A percentile compares a stretch with the other conserved stretches of the same genome.
Evolutionary conservation across 2,797 vertebrate genomes (phyloP).

Genomic region (Siniperca undulata): DNA sequence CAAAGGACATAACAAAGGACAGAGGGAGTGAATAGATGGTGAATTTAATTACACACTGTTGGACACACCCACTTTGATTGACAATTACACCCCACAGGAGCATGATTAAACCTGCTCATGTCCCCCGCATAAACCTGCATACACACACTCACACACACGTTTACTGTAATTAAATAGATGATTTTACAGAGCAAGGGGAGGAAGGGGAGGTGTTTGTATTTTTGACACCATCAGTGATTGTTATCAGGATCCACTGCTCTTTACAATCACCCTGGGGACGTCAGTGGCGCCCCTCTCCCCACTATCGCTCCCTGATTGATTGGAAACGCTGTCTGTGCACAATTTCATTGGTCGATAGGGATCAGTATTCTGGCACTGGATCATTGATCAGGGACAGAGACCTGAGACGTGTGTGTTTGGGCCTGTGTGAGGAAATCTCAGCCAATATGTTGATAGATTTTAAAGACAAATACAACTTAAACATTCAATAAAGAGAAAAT

Average conservation of each 20-base stretch:
- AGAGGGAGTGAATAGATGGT: slow-evolving; percentile 52
- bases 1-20: slow-evolving; percentile 71
- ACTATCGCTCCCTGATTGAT: slow-evolving; percentile 73
- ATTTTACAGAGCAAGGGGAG: slow-evolving; percentile 68
- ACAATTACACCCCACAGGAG: slow-evolving; percentile 79
- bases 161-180: slow-evolving; percentile 80
- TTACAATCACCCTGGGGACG: slow-evolving; percentile 69
- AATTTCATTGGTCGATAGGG: slow-evolving; percentile 80
- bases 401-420: slow-evolving; percentile 40
- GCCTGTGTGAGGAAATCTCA: slow-evolving; percentile 57
- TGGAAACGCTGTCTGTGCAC: slow-evolving; percentile 73
- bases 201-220: slow-evolving; percentile 64
- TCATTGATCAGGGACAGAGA: slow-evolving; percentile 67
- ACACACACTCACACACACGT: slow-evolving; percentile 54
- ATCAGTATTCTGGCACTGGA: slow-evolving; percentile 74
- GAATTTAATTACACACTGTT: slow-evolving; percentile 68
- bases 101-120: slow-evolving; percentile 73
- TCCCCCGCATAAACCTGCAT: slow-evolving; percentile 52
- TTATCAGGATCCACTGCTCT: slow-evolving; percentile 77
- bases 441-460: slow-evolving; percentile 59
- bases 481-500: slow-evolving; percentile 38
- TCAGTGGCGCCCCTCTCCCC: slow-evolving; percentile 58
- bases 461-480: slow-evolving; percentile 43
- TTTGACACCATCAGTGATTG: slow-evolving; percentile 77
- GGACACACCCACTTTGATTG: slow-evolving; percentile 73